A percentile compares a stretch with the other conserved stretches of the same genome.
Evolutionary conservation across 2,113 vertebrate species (phyloP).

Genomic region (Gobiocypris rarus): DNA sequence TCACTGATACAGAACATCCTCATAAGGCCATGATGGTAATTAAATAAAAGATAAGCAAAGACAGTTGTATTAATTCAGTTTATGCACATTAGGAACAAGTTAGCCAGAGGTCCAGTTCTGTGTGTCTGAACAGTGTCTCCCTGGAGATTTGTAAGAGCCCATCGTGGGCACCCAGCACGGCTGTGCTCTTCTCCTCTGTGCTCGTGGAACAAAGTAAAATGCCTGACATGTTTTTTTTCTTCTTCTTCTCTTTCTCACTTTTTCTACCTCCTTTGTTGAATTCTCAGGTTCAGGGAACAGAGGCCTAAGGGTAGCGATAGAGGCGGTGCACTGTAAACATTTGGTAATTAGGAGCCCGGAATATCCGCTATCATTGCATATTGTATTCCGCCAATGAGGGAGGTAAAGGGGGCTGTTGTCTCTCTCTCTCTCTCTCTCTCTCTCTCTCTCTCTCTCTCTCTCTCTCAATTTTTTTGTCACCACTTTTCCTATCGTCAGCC

Average conservation of each 20-base stretch:
- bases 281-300: conserved; percentile 43
- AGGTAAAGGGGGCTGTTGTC: conserved; percentile 49
- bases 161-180: background rate
- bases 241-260: conserved; percentile 3
- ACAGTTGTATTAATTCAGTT: background rate
- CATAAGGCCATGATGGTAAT: background rate
- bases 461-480: background rate
- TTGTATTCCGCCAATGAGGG: conserved; percentile 70
- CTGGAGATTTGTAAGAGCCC: background rate
- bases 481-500: conserved; percentile 61
- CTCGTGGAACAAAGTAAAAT: conserved; percentile 46
- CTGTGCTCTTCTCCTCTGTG: conserved; percentile 27
- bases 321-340: conserved; percentile 72
- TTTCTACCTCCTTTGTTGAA: conserved; percentile 49
- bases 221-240: conserved; percentile 30
- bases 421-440: conserved; percentile 11
- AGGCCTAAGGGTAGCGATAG: conserved; percentile 40
- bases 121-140: background rate
- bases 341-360: conserved; percentile 74
- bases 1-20: no score
- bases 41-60: background rate
- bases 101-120: background rate
- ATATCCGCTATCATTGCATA: conserved; percentile 75
- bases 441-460: conserved; percentile 9
- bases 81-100: background rate